Evolutionary conservation across 64 coral and sea anemone species (phyloP), one percentile per base, ranked within the genome.

Genomic region (Dendrophyllia cribrosa): DNA sequence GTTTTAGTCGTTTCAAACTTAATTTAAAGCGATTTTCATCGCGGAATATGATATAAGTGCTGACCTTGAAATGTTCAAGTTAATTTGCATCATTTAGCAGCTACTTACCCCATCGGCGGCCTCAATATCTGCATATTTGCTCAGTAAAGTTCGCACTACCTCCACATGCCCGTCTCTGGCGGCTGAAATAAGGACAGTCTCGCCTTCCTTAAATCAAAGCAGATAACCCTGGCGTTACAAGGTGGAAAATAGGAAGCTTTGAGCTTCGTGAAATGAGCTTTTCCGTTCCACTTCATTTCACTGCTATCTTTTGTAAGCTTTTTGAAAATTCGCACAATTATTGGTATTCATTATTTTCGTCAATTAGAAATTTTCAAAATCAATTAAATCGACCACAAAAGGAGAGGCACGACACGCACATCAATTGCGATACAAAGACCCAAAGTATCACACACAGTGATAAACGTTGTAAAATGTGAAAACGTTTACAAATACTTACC

Each of bases 81-180:
- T 49, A 16, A 56, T 56, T 34, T 34, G 34, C 34, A 12, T 12
- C 12, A 56, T 6, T 9, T 9, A 56, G 12, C 53, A 56, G 53
- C 12, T 10, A 87, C 90, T 98, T 69, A 98, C 96, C 43, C 74
- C 22, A 59, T 98, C 96, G 1, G 92, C 82, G 19, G 93, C 91
- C 7, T 93, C 94, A 14, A 98, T 90, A 43, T 96, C 90, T 56
- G 94, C 97, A 43, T 91, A 98, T 79, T 98, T 92, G 88, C 94
- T 95, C 21, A 99, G 79, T 4, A 99, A 83, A 6, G 94, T 99
- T 17, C 91, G 79, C 5, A 99, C 97, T 10, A 99, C 94, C 60
- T 99, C 97, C 58, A 96, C 66, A 86, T 99, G 91, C 10, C 94
- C 97, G 64, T 99, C 97, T 34, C 94, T 89, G 25, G 94, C 90